Conservation (phyloP, 2,888 invertebrate genomes). For the Sphaeridia pumilis region DNA sequence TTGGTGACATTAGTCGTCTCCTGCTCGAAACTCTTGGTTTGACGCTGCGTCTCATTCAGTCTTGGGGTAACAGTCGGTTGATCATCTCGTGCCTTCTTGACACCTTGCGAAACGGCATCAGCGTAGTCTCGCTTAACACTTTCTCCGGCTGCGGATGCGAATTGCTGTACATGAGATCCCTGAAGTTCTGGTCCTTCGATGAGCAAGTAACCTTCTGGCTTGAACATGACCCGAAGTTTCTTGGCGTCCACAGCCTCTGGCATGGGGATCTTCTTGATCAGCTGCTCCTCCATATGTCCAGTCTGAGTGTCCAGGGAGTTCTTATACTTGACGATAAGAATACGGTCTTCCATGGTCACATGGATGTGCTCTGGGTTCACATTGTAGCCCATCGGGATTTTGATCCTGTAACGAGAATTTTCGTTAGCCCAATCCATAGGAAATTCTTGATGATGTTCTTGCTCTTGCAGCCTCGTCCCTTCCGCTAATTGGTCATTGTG, state of each 20-base stretch:
- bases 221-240: constrained; percentile 32
- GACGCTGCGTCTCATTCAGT: no score
- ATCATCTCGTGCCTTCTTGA: no score
- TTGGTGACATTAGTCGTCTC: no score
- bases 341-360: constrained; percentile 6
- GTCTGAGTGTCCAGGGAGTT: constrained; percentile 6
- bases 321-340: constrained; percentile 10
- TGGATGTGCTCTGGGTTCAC: constrained; percentile 6
- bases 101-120: no score
- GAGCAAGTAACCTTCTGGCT: constrained; percentile 35
- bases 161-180: no score
- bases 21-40: no score
- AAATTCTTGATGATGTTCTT: no score
- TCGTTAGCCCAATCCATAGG: no score
- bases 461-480: no score
- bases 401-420: constrained; percentile 1
- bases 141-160: neutral
- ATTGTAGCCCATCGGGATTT: neutral
- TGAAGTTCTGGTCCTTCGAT: constrained; percentile 35
- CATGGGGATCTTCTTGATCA: constrained; percentile 33
- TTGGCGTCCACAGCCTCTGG: constrained; percentile 35
- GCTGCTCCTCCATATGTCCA: constrained; percentile 29
- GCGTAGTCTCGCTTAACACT: neutral
- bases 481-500: no score
- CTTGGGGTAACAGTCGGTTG: no score